phyloP scores from a whole-genome alignment of 2,888 invertebrate species.

The Rhingia rostrata region DNA sequence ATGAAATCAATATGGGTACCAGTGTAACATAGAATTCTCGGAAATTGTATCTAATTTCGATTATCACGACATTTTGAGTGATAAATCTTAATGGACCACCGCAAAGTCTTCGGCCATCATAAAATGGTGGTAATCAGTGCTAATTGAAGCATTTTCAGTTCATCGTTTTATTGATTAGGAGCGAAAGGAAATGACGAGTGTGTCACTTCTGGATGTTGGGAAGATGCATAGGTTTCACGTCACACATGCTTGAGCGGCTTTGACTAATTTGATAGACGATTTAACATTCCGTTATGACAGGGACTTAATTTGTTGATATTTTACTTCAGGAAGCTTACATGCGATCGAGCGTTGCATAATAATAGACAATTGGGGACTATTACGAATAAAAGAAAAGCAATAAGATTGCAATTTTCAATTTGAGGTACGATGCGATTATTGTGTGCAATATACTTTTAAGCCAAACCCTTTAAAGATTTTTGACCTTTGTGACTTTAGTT shows the following conservation, averaged over 20 bases:
- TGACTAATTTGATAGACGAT: conserved; percentile 44
- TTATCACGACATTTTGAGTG: conserved; percentile 66
- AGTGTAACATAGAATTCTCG: conserved; percentile 41
- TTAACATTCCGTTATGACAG: background rate
- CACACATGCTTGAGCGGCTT: conserved; percentile 36
- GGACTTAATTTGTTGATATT: too few relatives aligned
- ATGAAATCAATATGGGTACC: conserved; percentile 54
- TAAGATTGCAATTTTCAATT: too few relatives aligned
- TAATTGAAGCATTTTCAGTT: conserved; percentile 54
- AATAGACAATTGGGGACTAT: too few relatives aligned
- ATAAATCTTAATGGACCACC: conserved; percentile 70
- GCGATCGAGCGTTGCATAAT: too few relatives aligned
- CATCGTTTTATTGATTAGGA: conserved; percentile 51
- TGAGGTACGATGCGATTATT: too few relatives aligned
- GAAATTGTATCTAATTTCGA: conserved; percentile 70
- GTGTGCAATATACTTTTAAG: too few relatives aligned
- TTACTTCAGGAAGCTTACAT: too few relatives aligned
- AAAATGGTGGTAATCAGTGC: conserved; percentile 53
- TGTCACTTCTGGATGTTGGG: background rate
- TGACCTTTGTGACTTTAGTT: too few relatives aligned
- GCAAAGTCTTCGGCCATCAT: conserved; percentile 40
- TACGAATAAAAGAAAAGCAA: too few relatives aligned
- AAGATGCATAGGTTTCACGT: conserved; percentile 11
- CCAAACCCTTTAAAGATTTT: too few relatives aligned
- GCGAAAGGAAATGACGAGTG: conserved; percentile 30